phyloP scores from a whole-genome alignment of 2,888 invertebrate species.

The Notodonta ziczac region DNA sequence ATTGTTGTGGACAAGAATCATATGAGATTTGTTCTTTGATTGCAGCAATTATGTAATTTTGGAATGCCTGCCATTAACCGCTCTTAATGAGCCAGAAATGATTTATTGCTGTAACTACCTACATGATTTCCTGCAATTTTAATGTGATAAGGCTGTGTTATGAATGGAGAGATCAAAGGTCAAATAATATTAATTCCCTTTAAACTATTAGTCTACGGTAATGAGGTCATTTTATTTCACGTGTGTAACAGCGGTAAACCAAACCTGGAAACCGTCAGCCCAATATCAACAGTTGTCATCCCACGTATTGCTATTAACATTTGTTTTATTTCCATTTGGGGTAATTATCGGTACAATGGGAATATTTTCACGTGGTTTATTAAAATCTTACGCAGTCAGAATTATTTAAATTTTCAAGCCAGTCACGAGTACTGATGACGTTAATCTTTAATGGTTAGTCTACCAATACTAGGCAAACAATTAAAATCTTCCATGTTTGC shows the following conservation, averaged over 20 bases:
- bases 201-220: no score
- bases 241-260: no score
- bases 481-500: conserved; percentile 1
- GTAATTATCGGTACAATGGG: no score
- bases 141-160: neutral
- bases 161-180: neutral
- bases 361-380: no score
- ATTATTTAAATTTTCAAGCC: neutral
- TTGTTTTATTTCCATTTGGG: no score
- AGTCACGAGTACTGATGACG: neutral
- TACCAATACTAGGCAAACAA: neutral
- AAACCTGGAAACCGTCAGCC: no score
- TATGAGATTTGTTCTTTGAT: conserved; percentile 17
- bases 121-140: conserved; percentile 13
- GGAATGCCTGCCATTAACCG: conserved; percentile 16
- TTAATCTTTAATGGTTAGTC: neutral
- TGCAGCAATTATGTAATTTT: conserved; percentile 11
- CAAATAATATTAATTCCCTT: neutral
- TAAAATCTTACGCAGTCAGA: no score
- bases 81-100: conserved; percentile 21
- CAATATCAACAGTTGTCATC: no score
- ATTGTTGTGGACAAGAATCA: conserved; percentile 15
- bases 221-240: no score
- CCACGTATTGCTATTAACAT: no score
- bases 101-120: conserved; percentile 20